These are phyloP conservation scores for Papilio demoleus DNA, from an alignment of 2,888 invertebrate species.

Conservation along the genomic window DNA sequence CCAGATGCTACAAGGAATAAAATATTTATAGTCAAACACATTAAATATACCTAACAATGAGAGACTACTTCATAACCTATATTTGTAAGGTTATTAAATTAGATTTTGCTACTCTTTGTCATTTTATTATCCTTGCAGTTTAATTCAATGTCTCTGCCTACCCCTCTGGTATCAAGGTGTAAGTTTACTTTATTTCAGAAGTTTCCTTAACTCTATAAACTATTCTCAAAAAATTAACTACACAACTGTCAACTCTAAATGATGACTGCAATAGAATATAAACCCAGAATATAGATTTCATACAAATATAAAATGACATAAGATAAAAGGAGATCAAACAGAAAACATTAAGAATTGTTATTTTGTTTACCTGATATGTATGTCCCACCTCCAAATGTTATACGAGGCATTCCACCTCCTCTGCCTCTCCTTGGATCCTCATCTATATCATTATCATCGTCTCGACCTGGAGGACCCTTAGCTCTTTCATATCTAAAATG, in stretches of 20 bases:
- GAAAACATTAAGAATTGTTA: slow-evolving; percentile 9
- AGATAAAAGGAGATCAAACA: slow-evolving; percentile 10
- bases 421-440: slow-evolving; percentile 91
- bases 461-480: slow-evolving; percentile 93
- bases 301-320: not conserved
- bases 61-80: slow-evolving; percentile 7
- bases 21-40: not conserved
- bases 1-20: slow-evolving; percentile 64
- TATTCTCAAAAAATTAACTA: no score
- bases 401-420: slow-evolving; percentile 72
- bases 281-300: not conserved
- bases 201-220: no score
- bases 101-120: no score
- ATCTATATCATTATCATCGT: slow-evolving; percentile 90
- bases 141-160: no score
- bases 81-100: no score
- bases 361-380: slow-evolving; percentile 73
- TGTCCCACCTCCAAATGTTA: slow-evolving; percentile 73
- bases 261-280: no score
- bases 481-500: slow-evolving; percentile 92
- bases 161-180: no score
- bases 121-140: no score
- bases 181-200: no score
- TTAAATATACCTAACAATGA: slow-evolving; percentile 16
- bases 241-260: no score